Percentiles rank a stretch among this genome's conserved stretches.
These are phyloP conservation scores for Melolontha melolontha DNA, from an alignment of 2,888 invertebrate genomes.

Conservation along the genomic window DNA sequence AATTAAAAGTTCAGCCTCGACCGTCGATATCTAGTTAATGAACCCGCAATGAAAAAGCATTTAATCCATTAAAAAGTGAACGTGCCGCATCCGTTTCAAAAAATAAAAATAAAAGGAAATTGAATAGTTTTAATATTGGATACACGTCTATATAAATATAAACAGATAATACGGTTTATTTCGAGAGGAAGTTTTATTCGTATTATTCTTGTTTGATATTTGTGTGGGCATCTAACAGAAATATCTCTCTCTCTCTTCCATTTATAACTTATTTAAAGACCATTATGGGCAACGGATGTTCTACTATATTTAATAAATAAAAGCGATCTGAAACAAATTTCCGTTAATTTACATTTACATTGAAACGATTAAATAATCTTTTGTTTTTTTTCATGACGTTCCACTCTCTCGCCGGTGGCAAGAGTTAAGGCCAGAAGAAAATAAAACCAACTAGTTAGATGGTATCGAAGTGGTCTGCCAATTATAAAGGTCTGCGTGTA, in stretches of 20 bases:
- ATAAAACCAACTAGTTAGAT: conserved; percentile 18
- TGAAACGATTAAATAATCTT: conserved; percentile 29
- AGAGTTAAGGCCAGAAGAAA: neutral
- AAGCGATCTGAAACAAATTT: conserved; percentile 34
- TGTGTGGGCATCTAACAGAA: conserved; percentile 1
- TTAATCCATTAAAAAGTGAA: conserved; percentile 1
- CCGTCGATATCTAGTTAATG: no score
- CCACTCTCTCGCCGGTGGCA: neutral
- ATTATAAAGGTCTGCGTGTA: conserved; percentile 39
- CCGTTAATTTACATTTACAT: conserved; percentile 43
- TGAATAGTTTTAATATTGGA: neutral
- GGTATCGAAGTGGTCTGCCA: conserved; percentile 42
- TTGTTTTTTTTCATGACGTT: conserved; percentile 23
- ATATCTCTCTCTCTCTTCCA: neutral
- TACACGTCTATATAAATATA: neutral
- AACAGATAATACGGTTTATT: conserved; percentile 11
- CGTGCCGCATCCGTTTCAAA: conserved; percentile 2
- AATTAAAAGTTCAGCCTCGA: no score
- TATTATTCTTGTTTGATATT: conserved; percentile 1
- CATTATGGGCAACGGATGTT: conserved; percentile 33
- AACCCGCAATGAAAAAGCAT: no score
- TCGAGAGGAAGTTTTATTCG: conserved; percentile 11
- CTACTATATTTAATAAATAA: conserved; percentile 38
- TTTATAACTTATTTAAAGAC: conserved; percentile 25
- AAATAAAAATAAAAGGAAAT: conserved; percentile 16